These are phyloP conservation scores for Tamandua tetradactyla DNA, from an alignment of 2,797 vertebrate species.

Conservation along the genomic window DNA sequence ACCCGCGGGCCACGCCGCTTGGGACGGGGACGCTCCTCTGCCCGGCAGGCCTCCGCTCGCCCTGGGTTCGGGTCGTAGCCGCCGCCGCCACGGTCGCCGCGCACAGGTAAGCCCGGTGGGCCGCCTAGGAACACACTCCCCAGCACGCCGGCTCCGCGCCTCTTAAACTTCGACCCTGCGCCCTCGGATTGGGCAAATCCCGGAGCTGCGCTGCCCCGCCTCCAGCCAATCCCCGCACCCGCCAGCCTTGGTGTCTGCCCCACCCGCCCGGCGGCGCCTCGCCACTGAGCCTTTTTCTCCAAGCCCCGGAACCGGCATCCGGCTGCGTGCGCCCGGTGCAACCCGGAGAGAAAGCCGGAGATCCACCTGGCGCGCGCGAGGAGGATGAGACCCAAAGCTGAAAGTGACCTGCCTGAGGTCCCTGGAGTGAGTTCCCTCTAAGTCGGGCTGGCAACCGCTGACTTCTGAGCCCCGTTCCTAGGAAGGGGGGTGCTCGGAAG, in stretches of 20 bases:
- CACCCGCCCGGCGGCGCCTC: neutral
- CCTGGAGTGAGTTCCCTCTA: conserved; percentile 50
- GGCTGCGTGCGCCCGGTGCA: neutral
- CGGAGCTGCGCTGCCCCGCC: neutral
- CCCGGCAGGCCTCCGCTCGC: neutral
- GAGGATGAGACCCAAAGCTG: conserved; percentile 48
- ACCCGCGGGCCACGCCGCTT: conserved; percentile 69
- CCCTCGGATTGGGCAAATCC: conserved; percentile 21
- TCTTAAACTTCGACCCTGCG: conserved; percentile 59
- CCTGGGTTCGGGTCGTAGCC: neutral
- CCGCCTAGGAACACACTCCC: neutral
- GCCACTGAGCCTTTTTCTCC: conserved; percentile 54
- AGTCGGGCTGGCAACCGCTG: neutral
- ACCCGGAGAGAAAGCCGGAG: neutral
- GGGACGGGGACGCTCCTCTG: conserved; percentile 6
- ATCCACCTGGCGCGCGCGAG: conserved; percentile 22
- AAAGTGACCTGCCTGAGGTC: neutral
- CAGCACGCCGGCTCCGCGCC: conserved; percentile 47
- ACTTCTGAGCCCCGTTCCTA: neutral
- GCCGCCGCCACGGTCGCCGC: neutral
- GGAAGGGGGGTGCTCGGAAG: neutral
- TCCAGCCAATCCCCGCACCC: conserved; percentile 54
- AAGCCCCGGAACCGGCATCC: neutral
- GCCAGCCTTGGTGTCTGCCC: neutral
- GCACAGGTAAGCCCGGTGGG: neutral